Conservation (phyloP, 2,797 vertebrate species). For the Poecile montanus region DNA sequence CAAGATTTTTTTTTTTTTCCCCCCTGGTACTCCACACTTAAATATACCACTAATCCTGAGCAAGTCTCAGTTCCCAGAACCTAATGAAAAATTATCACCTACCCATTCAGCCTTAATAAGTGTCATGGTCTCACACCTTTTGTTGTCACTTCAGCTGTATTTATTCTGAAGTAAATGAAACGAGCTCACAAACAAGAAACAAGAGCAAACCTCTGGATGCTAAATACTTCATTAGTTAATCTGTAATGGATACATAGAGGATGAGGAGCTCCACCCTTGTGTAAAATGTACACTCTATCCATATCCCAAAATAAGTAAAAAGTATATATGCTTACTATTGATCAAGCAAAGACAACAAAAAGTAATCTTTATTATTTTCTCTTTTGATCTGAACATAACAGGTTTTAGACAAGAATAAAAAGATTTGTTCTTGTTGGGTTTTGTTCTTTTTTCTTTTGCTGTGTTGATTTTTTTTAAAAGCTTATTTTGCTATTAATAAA, state of each 20-base stretch:
- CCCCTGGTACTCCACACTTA: not conserved
- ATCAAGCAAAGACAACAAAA: not conserved
- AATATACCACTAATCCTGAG: not conserved
- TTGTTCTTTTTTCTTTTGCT: not conserved
- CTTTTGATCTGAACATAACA: not conserved
- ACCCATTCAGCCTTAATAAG: not conserved
- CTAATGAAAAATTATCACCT: not conserved
- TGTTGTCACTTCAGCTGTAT: not conserved
- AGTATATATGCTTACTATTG: not conserved
- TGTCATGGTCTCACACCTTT: not conserved
- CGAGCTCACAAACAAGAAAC: not conserved
- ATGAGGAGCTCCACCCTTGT: not conserved
- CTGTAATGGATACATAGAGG: not conserved
- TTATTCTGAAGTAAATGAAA: not conserved
- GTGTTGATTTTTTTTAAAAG: not conserved
- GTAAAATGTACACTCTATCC: not conserved
- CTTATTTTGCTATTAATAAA: not conserved
- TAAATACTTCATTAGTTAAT: conserved; percentile 2
- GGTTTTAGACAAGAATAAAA: not conserved
- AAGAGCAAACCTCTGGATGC: not conserved
- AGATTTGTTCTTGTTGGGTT: not conserved
- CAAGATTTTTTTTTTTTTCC: not conserved
- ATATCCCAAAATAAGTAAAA: not conserved
- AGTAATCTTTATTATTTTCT: not conserved
- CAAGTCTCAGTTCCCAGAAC: not conserved